Conservation (phyloP, 2,797 vertebrate species). For the Benthosema pterotum region DNA sequence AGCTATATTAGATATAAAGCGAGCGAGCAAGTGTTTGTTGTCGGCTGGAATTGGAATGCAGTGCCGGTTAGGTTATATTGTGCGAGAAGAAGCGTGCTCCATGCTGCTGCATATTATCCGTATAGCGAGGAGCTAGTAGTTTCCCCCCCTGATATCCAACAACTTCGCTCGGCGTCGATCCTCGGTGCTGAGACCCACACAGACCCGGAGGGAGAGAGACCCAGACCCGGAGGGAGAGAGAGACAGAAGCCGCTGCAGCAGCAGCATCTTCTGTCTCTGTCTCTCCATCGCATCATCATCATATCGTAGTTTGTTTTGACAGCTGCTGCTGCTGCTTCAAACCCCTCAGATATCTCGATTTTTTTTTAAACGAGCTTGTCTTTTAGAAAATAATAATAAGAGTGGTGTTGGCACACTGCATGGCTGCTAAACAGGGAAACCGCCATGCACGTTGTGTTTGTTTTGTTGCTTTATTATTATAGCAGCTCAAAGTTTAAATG, state of each 20-base stretch:
- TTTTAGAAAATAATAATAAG: constrained; percentile 53
- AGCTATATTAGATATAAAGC: too few relatives aligned
- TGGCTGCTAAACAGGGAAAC: too few relatives aligned
- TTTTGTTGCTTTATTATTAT: constrained; percentile 69
- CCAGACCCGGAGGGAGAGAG: too few relatives aligned
- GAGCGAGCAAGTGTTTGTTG: constrained; percentile 46
- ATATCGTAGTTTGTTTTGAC: constrained; percentile 52
- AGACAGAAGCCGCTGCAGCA: constrained; percentile 59
- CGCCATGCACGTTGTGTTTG: constrained; percentile 69
- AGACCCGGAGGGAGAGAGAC: too few relatives aligned
- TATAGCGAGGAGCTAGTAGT: constrained; percentile 53
- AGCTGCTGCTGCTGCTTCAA: constrained; percentile 69
- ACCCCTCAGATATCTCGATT: constrained; percentile 58
- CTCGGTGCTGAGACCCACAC: too few relatives aligned
- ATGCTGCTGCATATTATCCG: constrained; percentile 65
- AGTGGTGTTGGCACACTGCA: constrained; percentile 51
- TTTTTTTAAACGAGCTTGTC: constrained; percentile 30
- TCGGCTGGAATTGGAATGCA: too few relatives aligned
- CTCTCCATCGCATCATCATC: constrained; percentile 48
- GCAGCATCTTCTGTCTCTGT: too few relatives aligned
- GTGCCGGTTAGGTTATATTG: too few relatives aligned
- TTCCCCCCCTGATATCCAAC: constrained; percentile 51
- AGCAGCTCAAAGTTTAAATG: constrained; percentile 72
- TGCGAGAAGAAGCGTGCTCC: too few relatives aligned
- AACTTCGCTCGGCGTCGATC: constrained; percentile 75